phyloP scores from a whole-genome alignment of 1,140 invertebrate species.

The Triops longicaudatus region DNA sequence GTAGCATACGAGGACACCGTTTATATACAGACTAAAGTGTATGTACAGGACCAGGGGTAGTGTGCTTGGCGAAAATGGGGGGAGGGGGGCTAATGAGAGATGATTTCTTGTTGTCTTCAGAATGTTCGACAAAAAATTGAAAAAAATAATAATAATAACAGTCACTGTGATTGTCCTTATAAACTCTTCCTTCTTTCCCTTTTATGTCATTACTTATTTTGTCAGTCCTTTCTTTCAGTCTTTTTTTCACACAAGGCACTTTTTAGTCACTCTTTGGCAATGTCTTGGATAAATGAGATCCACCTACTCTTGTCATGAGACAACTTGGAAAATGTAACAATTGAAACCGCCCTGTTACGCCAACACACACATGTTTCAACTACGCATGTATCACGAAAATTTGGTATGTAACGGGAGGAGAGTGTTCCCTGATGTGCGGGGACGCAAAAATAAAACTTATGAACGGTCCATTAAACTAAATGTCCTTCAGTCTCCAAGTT shows the following conservation, averaged over 20 bases:
- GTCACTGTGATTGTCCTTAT: not conserved
- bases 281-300: conserved; percentile 13
- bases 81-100: not conserved
- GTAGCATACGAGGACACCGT: conserved; percentile 10
- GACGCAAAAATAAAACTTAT: not conserved
- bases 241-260: not conserved
- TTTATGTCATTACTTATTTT: not conserved
- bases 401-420: not conserved
- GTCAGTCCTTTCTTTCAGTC: not conserved
- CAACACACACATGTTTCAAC: not conserved
- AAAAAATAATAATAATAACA: not conserved
- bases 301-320: not conserved
- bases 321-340: not conserved
- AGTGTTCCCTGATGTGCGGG: not conserved
- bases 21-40: conserved; percentile 10
- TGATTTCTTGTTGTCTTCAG: not conserved
- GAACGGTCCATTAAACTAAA: conserved; percentile 23
- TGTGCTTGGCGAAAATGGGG: conserved; percentile 10
- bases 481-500: conserved; percentile 30
- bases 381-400: not conserved
- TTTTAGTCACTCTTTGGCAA: conserved; percentile 13
- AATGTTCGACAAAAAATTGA: too few relatives aligned
- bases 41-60: conserved; percentile 10
- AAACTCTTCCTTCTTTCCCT: not conserved
- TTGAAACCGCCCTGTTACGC: not conserved